These are phyloP conservation scores for Gibbula magus DNA, from an alignment of 2,888 invertebrate species.

Conservation along the genomic window DNA sequence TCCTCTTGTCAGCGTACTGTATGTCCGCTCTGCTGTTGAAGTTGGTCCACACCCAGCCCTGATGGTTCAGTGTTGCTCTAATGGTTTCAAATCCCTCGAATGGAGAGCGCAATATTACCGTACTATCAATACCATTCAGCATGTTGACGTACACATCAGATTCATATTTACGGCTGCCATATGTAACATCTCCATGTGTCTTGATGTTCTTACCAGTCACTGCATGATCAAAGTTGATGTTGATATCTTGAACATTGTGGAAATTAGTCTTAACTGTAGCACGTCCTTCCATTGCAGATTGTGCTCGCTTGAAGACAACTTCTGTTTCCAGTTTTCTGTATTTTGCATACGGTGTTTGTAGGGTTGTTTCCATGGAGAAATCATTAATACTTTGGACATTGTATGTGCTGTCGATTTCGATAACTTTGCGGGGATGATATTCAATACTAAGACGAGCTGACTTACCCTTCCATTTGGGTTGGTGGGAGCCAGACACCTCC, in stretches of 20 bases:
- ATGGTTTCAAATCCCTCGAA: slow-evolving; percentile 46
- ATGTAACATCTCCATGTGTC: neutral
- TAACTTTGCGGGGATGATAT: slow-evolving; percentile 37
- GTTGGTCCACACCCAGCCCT: slow-evolving; percentile 37
- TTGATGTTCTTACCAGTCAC: neutral
- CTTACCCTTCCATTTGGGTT: slow-evolving; percentile 25
- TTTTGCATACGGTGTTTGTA: slow-evolving; percentile 8
- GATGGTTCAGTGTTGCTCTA: slow-evolving; percentile 50
- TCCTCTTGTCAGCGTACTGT: slow-evolving; percentile 18
- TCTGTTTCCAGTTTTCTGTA: neutral
- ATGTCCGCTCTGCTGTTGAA: slow-evolving; percentile 53
- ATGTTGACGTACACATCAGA: slow-evolving; percentile 14
- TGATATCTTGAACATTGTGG: neutral
- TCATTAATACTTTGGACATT: neutral
- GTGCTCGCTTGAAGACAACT: neutral
- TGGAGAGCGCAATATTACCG: slow-evolving; percentile 36
- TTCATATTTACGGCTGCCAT: neutral
- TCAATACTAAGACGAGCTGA: slow-evolving; percentile 31
- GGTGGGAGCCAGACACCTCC: slow-evolving; percentile 38
- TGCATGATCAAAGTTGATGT: neutral
- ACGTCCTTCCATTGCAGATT: neutral
- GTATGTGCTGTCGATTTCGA: slow-evolving; percentile 34
- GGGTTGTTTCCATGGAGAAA: neutral
- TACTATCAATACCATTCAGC: neutral
- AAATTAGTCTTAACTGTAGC: slow-evolving; percentile 15